Base-by-base conservation (phyloP, 2,113 vertebrate species). In the cattle (Bos taurus) region DNA sequence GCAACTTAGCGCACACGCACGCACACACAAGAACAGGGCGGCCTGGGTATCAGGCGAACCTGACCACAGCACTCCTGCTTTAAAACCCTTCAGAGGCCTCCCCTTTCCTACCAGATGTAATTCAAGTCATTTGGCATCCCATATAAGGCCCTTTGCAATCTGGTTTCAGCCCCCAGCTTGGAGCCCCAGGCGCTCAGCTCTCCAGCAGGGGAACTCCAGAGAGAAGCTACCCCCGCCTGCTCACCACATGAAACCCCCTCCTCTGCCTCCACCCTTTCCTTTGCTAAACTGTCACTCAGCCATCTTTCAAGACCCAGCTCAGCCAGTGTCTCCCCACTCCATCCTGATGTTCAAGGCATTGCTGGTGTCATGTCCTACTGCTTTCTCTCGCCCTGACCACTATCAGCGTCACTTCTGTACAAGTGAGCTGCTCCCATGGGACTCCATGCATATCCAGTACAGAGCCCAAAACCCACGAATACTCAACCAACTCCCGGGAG, bases 231-330 rank as follows among this genome's bases (percentile, higher is more conserved):
- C 40, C 11, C 78, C 10, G 30, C 48, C 9, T 11, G 23, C 23
- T 56, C 40, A 2, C 43, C 5, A 0, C 0, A 17, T 28, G 43
- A 46, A n/a, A 23, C 6, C 1, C 85, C 26, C 43, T 86, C 30
- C 3, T 48, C 57, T 17, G 1, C 52, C 28, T 46, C 30, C 21
- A 11, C 6, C 26, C 6, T 57, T 40, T 77, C 64, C 46, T 84
- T 80, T 23, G 80, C 50, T 21, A 57, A 90, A 14, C 40, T 23
- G 10, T 30, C 36, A 2, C 23, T 25, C 12, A 16, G 62, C 80
- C 56, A 3, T 17, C 43, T 62, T 91, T 60, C 78, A 16, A 16
- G 36, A 64, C 36, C 50, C 89, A 43, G 59, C 2, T 17, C 30
- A 43, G 86, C 30, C 67, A 21, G 7, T 15, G 13, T 59, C 21